Evolutionary conservation across 2,888 invertebrate genomes (phyloP).

Genomic region (Phorcus lineatus): DNA sequence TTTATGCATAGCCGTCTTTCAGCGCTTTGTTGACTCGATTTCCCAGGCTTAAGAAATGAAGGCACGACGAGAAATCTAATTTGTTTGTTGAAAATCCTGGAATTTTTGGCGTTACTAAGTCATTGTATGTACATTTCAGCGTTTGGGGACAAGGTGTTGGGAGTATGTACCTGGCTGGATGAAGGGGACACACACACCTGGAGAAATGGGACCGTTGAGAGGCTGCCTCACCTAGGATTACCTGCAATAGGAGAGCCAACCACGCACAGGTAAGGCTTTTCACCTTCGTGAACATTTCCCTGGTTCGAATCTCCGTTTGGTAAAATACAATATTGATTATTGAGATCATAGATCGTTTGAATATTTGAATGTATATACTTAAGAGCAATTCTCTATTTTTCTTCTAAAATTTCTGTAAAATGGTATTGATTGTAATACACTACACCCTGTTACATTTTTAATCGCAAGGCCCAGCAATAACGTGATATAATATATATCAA

Average conservation of each 20-base stretch:
- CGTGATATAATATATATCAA: too few relatives aligned
- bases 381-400: too few relatives aligned
- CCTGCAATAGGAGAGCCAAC: background rate
- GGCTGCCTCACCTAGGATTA: background rate
- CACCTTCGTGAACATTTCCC: too few relatives aligned
- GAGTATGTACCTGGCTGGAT: background rate
- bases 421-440: too few relatives aligned
- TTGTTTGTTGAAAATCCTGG: constrained; percentile 24
- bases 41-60: background rate
- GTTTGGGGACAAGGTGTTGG: background rate
- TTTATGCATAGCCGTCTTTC: constrained; percentile 11
- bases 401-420: too few relatives aligned
- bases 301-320: too few relatives aligned
- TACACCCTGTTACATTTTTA: too few relatives aligned
- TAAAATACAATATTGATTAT: too few relatives aligned
- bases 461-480: too few relatives aligned
- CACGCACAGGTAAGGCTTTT: background rate
- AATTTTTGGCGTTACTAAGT: constrained; percentile 25
- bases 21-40: background rate
- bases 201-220: background rate
- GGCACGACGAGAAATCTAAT: constrained; percentile 21
- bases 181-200: background rate
- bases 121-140: constrained; percentile 12
- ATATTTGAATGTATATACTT: too few relatives aligned
- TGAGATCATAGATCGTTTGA: too few relatives aligned